Conservation (phyloP, 2,113 vertebrate species). For the Pantherophis guttatus region DNA sequence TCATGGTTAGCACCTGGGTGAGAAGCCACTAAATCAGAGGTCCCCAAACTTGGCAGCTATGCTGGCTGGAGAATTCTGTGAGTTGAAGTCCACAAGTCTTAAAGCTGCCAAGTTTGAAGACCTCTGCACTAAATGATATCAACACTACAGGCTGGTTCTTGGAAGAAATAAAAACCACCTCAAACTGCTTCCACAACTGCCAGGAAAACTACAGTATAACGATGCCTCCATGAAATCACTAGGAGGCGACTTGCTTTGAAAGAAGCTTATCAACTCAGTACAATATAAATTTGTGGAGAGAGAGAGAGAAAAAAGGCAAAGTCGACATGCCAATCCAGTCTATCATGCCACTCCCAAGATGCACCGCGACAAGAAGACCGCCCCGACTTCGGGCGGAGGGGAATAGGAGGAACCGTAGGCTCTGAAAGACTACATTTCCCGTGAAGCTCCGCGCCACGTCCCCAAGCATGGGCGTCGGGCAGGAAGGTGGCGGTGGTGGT, state of each 20-base stretch:
- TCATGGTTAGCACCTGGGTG: background rate
- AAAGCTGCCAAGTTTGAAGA: too few relatives aligned
- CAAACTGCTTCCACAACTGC: background rate
- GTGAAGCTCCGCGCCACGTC: background rate
- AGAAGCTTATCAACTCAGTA: background rate
- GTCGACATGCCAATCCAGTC: fast-evolving
- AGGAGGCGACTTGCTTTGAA: background rate
- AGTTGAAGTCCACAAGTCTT: too few relatives aligned
- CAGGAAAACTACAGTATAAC: background rate
- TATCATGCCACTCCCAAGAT: background rate
- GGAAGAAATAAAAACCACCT: background rate
- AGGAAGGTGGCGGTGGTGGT: background rate
- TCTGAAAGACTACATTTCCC: background rate
- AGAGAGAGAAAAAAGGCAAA: background rate
- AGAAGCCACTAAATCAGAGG: background rate
- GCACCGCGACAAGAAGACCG: background rate
- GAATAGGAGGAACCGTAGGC: background rate
- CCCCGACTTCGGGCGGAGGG: too few relatives aligned
- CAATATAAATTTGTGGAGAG: background rate
- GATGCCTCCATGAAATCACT: background rate
- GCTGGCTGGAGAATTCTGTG: too few relatives aligned
- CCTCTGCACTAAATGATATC: background rate
- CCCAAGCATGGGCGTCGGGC: background rate
- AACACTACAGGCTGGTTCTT: background rate
- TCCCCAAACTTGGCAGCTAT: too few relatives aligned